Base-by-base conservation (phyloP, 2,888 invertebrate genomes). In the Auanema freiburgensis region DNA sequence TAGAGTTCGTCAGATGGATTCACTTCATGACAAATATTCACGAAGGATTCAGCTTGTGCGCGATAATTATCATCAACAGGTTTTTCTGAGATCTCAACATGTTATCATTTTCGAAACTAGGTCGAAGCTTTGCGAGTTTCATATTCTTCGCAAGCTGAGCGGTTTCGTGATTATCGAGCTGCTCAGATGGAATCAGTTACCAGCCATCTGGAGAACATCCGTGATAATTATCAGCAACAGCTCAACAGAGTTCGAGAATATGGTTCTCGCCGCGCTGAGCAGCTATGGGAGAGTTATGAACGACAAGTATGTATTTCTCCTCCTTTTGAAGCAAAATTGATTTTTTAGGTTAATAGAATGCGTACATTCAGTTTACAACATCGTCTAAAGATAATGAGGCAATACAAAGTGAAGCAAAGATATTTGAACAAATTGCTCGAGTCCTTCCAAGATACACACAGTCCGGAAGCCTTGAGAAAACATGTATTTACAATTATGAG, bases 211-310 rank as follows among this genome's bases (percentile, higher is more conserved):
- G 83, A 83, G 51, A 69, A 69, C n/a, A 74, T 80, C 57, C 52
- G 63, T 33, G 63, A 63, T 50, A 52, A 52, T 41, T 57, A 53
- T 21, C 57, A 57, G 25, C 57, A 56, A 44, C 41, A 63, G 80
- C 83, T 77, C 57, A 68, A 67, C 21, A 60, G 71, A 40, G 71
- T 76, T 21, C 51, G 73, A 44, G 72, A 74, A n/a, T 75, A 72
- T 57, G 73, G 95, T 65, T 91, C 92, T 1, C 83, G 84, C 64
- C 84, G 93, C 84, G 86, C 94, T 72, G 90, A 91, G 63, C 88
- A 91, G 1, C 88, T 94, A 79, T 88, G 90, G 83, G 93, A 93
- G 85, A 93, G 93, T 86, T 95, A 95, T 86, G 90, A 90, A 83
- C 92, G 93, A 86, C 93, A 94, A 89, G 92, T 72, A 23, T 14